Conservation (phyloP, 2,797 vertebrate genomes). For the Propithecus deckenii region DNA sequence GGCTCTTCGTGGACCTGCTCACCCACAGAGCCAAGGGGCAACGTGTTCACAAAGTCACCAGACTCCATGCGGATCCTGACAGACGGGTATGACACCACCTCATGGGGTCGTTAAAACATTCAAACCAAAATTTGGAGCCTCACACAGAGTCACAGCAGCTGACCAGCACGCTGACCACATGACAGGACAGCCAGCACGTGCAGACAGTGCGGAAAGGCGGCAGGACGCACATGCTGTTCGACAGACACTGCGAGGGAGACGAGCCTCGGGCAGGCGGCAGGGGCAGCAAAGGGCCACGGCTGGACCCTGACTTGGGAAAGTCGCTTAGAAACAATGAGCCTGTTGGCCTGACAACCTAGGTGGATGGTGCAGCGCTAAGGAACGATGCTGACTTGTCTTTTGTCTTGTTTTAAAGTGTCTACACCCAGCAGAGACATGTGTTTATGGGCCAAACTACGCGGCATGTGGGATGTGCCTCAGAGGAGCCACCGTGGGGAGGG, state of each 20-base stretch:
- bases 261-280: neutral
- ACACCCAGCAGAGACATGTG: neutral
- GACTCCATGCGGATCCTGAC: neutral
- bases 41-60: neutral
- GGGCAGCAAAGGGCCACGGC: neutral
- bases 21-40: neutral
- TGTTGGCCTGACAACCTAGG: neutral
- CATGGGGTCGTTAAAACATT: neutral
- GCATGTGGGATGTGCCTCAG: neutral
- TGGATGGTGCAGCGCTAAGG: neutral
- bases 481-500: neutral
- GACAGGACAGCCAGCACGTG: neutral
- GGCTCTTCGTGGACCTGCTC: neutral
- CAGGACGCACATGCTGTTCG: neutral
- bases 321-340: neutral
- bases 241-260: neutral
- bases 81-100: neutral
- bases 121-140: neutral
- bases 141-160: neutral
- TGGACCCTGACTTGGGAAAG: neutral
- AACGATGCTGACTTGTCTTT: neutral
- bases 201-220: neutral
- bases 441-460: fast-evolving
- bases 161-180: neutral
- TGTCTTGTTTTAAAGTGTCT: neutral